phyloP scores from a whole-genome alignment of 2,888 invertebrate species.

The Ligdia adustata region DNA sequence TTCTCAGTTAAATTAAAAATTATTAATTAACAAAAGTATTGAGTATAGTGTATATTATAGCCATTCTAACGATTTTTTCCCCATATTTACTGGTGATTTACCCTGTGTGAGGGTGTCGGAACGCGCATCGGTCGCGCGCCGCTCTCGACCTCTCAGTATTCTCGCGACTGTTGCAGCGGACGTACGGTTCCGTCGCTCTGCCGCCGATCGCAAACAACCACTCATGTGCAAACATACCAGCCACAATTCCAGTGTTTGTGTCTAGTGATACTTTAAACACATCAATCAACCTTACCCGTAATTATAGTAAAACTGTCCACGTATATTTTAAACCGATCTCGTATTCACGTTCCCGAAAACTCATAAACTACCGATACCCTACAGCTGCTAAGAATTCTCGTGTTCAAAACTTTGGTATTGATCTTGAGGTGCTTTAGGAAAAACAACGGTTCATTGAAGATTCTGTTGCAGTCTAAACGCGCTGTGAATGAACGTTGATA shows the following conservation, averaged over 20 bases:
- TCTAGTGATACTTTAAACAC: conserved; percentile 24
- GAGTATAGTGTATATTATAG: no score
- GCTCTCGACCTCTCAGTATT: conserved; percentile 45
- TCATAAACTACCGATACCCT: conserved; percentile 11
- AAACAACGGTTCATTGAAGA: conserved; percentile 22
- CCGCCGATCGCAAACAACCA: conserved; percentile 45
- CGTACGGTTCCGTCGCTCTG: conserved; percentile 40
- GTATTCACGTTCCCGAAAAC: conserved; percentile 9
- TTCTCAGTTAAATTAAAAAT: no score
- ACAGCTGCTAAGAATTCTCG: conserved; percentile 29
- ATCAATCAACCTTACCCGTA: neutral
- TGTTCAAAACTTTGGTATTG: conserved; percentile 36
- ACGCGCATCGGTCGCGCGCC: conserved; percentile 51
- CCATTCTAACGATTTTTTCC: no score
- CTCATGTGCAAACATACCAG: conserved; percentile 36
- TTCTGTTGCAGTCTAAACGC: conserved; percentile 7
- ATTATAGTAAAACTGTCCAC: neutral
- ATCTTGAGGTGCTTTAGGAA: conserved; percentile 23
- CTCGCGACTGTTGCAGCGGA: conserved; percentile 47
- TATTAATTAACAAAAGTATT: no score
- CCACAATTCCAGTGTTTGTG: conserved; percentile 40
- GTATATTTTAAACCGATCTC: no score
- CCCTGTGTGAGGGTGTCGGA: conserved; percentile 45
- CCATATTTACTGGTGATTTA: conserved; percentile 54
- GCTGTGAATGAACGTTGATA: conserved; percentile 26